Base-by-base conservation (phyloP, 2,113 vertebrate genomes). In the Pygoscelis adeliae region DNA sequence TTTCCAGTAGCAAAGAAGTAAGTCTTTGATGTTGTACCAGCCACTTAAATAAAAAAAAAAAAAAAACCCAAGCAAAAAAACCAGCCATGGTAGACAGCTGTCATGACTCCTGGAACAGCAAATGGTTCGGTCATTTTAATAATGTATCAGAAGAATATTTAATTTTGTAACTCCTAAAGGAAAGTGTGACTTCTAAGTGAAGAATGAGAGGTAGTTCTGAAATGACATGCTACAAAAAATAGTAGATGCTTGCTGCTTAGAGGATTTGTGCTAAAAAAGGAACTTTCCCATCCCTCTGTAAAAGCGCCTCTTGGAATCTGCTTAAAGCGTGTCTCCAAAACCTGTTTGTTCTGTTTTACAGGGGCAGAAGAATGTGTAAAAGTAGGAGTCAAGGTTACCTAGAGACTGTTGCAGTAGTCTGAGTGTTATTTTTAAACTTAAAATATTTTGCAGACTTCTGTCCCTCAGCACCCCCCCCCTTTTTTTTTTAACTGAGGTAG, bases 211-310 rank as follows among this genome's bases (percentile, higher is more conserved):
- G 15, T 53, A 70, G 19, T 91, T 77, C 36, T 92, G 56, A 82
- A 92, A 87, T 83, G 34, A 36, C 10, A n/a, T 67, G 58, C 76
- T 74, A 32, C 50, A 93, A 96, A 91, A 88, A 83, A 66, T 50
- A 65, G 52, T 73, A 87, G 47, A 13, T 72, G 40, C 55, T 80
- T 95, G 49, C 87, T 84, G 55, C 89, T 90, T 81, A 69, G 76
- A 91, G 34, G 77, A 89, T 74, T 66, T 92, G 65, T 90, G 83
- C 95, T 95, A 83, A 91, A 93, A 92, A 96, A 78, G 38, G 58
- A 89, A 62, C 44, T 95, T 78, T 73, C 71, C n/a, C n/a, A 78
- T 90, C 80, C 56, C 6, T 90, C 79, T 80, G 47, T 83, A 78
- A 89, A 89, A 87, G 49, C 1, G 1, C 32, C 14, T 78, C 36